phyloP scores from a whole-genome alignment of 2,113 vertebrate genomes.

The human region GRCh38 chr6:111651001-111651500 shows the following conservation, averaged over 20 bases:
- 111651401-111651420: not conserved
- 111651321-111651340: not conserved
- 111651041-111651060: not conserved
- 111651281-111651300: not conserved
- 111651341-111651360: not conserved
- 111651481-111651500: not conserved
- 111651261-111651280: not conserved
- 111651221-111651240: not conserved
- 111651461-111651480: not conserved
- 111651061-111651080: not conserved
- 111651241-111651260: not conserved
- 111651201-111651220: not conserved
- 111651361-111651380: not conserved
- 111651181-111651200: not conserved
- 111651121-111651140: not conserved
- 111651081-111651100: not conserved
- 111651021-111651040: not conserved
- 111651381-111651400: not conserved
- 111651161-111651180: not conserved
- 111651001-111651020: too few relatives aligned
- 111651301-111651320: not conserved
- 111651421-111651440: not conserved
- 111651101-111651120: not conserved
- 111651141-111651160: not conserved
- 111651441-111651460: not conserved